These are phyloP conservation scores for Himalopsyche tibetana DNA, from an alignment of 2,888 invertebrate genomes.

Conservation along the genomic window DNA sequence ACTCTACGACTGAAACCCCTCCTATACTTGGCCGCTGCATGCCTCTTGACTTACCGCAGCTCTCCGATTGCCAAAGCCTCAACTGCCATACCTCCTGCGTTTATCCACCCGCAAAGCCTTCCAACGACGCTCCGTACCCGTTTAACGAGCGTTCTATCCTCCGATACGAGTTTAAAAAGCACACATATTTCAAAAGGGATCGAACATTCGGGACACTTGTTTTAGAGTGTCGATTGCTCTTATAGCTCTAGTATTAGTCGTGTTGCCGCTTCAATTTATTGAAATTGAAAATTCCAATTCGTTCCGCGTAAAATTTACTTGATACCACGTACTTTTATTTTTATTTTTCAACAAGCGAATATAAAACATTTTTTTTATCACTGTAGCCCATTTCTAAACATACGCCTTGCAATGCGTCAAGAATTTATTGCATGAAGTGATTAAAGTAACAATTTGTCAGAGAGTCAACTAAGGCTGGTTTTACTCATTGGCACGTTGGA, in stretches of 20 bases:
- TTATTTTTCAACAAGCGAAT: too few species aligned
- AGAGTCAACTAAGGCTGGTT: too few species aligned
- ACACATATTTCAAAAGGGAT: neutral
- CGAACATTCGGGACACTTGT: neutral
- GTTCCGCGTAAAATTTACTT: too few species aligned
- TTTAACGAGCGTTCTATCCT: slow-evolving; percentile 3
- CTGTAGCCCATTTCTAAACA: too few species aligned
- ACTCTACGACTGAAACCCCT: neutral
- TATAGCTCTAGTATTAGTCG: neutral
- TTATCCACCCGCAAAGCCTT: slow-evolving; percentile 24
- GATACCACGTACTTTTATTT: too few species aligned
- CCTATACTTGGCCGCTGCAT: slow-evolving; percentile 22
- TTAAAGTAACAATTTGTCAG: too few species aligned
- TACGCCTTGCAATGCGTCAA: too few species aligned
- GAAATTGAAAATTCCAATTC: too few species aligned
- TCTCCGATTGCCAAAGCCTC: slow-evolving; percentile 29
- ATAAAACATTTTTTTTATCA: too few species aligned
- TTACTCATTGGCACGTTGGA: too few species aligned
- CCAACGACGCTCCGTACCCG: neutral
- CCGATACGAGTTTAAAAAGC: neutral
- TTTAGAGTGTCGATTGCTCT: neutral
- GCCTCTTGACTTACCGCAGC: slow-evolving; percentile 27
- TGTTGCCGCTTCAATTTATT: too few species aligned
- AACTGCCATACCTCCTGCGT: neutral
- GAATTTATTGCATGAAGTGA: too few species aligned